Base-by-base conservation (phyloP, 2,888 invertebrate genomes). In the Cataglyphis albicans region DNA sequence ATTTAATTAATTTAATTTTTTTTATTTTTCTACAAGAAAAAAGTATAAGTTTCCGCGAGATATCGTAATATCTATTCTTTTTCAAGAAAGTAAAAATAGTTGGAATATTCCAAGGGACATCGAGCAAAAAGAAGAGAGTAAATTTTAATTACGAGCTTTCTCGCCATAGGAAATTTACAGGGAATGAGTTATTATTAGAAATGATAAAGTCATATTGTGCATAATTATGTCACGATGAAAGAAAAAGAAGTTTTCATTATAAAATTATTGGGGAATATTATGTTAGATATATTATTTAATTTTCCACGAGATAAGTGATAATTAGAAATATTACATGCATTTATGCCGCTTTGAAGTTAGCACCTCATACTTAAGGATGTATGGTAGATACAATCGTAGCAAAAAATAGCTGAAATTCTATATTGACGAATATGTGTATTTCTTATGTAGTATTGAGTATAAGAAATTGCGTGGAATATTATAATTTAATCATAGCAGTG, bases 161-260 rank as follows among this genome's bases (percentile, higher is more conserved):
- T 67, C n/a, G 41, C 32, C 12, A 57, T 57, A 12, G 29, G 55
- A 57, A 52, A 29, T n/a, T 29, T 29, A 41, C 0, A 4, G 25
- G 64, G 3, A 29, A 64, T 25, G 21, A 67, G 7, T 67, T 78
- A 44, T 78, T 78, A 44, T 67, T 78, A 78, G 55, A 67, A 44
- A 21, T 15, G 29, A 3, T 25, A 21, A 55, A 41, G 32, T 65
- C 57, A 64, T 76, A 57, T 76, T 12, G 44, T 55, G 21, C 41
- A 48, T 12, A 61, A 29, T 61, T 73, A 44, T 15, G 25, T 9
- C 29, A 2, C 5, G 38, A 21, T 15, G 15, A 25, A 65, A 57
- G 29, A 2, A 18, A 41, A 38, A 41, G 9, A n/a, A 12, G n/a
- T 44, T 57, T 41, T 10, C 21, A 9, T 55, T n/a, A 76, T 57